phyloP scores from a whole-genome alignment of 2,113 vertebrate species.

The Thomomys bottae region DNA sequence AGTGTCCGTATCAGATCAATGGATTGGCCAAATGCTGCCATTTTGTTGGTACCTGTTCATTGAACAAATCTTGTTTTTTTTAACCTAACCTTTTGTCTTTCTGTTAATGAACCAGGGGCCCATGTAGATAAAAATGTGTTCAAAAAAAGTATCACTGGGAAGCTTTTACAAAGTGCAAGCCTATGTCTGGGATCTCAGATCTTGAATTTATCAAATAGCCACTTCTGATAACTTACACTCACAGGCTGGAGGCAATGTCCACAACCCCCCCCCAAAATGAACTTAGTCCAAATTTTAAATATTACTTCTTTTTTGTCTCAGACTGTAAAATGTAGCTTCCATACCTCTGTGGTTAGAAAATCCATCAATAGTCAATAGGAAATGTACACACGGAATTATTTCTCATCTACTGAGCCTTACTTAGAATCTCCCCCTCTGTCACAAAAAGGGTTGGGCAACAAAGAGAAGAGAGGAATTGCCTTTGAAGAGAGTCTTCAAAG shows the following conservation, averaged over 20 bases:
- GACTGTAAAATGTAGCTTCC: background rate
- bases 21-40: background rate
- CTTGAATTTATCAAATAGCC: background rate
- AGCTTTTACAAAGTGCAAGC: background rate
- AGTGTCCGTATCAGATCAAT: background rate
- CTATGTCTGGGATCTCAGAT: background rate
- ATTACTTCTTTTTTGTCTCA: background rate
- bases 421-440: background rate
- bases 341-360: background rate
- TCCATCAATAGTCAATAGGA: background rate
- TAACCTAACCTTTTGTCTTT: background rate
- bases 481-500: background rate
- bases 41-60: background rate
- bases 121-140: background rate
- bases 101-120: slow-evolving; percentile 32
- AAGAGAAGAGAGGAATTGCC: background rate
- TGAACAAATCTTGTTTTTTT: background rate
- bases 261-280: background rate
- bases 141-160: background rate
- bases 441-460: background rate
- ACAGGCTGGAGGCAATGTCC: background rate
- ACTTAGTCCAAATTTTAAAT: slow-evolving; percentile 11
- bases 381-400: background rate
- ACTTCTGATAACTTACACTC: slow-evolving; percentile 4
- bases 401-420: background rate